Percentiles rank a stretch among this genome's conserved stretches.
Conservation (phyloP, 2,888 invertebrate species). For the Alsophila aescularia region DNA sequence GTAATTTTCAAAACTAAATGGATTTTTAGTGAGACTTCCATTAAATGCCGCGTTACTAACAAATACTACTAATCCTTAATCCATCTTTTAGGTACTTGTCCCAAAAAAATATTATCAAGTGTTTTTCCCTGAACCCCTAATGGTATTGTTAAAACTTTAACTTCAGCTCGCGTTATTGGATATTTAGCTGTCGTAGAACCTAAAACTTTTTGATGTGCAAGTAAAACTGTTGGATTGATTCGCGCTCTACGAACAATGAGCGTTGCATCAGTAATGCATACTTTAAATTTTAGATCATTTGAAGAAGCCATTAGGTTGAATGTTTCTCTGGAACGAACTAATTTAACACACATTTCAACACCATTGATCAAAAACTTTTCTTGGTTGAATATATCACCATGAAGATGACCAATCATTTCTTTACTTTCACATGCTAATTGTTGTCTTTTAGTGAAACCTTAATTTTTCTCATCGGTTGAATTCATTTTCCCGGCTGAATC, state of each 20-base stretch:
- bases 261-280: constrained; percentile 27
- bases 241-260: constrained; percentile 23
- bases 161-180: constrained; percentile 35
- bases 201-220: constrained; percentile 34
- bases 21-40: constrained; percentile 33
- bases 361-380: constrained; percentile 37
- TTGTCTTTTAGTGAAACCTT: constrained; percentile 32
- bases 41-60: constrained; percentile 27
- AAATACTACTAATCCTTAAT: constrained; percentile 36
- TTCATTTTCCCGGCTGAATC: constrained; percentile 29
- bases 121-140: constrained; percentile 33
- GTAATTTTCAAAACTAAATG: constrained; percentile 39
- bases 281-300: constrained; percentile 25
- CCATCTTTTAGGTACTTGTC: constrained; percentile 37
- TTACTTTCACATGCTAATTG: constrained; percentile 27
- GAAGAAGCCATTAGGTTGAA: constrained; percentile 20
- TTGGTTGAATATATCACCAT: constrained; percentile 36
- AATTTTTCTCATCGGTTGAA: constrained; percentile 19
- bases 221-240: constrained; percentile 33
- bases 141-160: constrained; percentile 32
- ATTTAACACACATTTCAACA: constrained; percentile 37
- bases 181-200: constrained; percentile 38
- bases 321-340: constrained; percentile 12
- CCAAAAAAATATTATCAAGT: constrained; percentile 38
- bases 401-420: constrained; percentile 39